phyloP scores from a whole-genome alignment of 2,113 vertebrate genomes.

The Podocnemis expansa region DNA sequence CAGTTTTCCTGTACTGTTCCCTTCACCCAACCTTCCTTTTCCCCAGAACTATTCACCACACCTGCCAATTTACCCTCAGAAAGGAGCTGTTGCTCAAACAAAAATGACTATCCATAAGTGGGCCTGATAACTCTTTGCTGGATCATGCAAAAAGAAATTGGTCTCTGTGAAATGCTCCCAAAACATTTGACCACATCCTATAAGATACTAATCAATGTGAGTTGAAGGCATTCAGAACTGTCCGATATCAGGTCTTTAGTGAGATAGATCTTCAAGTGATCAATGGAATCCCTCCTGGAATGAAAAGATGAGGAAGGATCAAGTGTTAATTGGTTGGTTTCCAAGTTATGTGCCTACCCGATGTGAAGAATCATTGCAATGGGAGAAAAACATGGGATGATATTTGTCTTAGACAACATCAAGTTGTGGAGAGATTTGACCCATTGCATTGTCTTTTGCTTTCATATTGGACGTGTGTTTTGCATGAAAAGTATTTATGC shows the following conservation, averaged over 20 bases:
- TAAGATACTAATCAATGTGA: background rate
- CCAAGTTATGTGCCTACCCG: background rate
- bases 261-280: background rate
- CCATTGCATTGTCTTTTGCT: background rate
- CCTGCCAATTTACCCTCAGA: background rate
- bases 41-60: background rate
- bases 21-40: slow-evolving; percentile 25
- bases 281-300: background rate
- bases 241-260: background rate
- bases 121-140: background rate
- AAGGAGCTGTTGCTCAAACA: background rate
- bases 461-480: background rate
- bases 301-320: background rate
- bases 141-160: background rate
- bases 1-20: slow-evolving; percentile 77
- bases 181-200: background rate
- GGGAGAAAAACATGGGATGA: background rate
- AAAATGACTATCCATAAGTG: background rate
- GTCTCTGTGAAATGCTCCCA: background rate
- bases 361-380: background rate
- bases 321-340: background rate
- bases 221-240: background rate
- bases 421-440: background rate
- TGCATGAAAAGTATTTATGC: background rate
- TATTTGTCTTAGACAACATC: background rate